Evolutionary conservation across 2,797 vertebrate genomes (phyloP), one percentile per base, ranked within the genome.

Genomic region (Acipenser ruthenus): DNA sequence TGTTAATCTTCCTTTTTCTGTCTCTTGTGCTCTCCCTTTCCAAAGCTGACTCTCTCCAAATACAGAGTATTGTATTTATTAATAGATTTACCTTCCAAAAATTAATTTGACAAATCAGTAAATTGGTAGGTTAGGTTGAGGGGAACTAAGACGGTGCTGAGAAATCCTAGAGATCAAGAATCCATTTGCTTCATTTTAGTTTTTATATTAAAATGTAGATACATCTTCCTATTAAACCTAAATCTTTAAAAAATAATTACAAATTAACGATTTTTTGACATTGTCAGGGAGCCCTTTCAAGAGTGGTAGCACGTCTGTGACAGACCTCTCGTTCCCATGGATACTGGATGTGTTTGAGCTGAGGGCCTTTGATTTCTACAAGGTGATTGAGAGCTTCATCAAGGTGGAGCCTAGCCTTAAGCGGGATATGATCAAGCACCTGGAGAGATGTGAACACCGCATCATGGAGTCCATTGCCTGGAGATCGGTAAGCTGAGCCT

Each of bases 301-400:
- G 77, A 86, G 75, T 61, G 78, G 81, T 48, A 86, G 84, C 6
- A 74, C 82, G 13, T 71, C 84, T 18, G 93, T 92, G 77, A 94
- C 89, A 4, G 83, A 91, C 72, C 76, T 96, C 69, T 94, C 94
- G 75, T 99, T 99, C 79, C 97, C 96, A 1, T 99, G 97, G 97
- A 96, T 99, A 78, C 86, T 99, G 75, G 85, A 88, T 50, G 90
- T 96, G 52, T 93, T 99, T 84, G 79, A 83, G 75, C 89, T 98
- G 68, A 79, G 91, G 66, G 92, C 95, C 70, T 98, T 98, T 74
- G 93, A 99, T 79, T 96, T 99, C 84, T 97, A 95, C 83, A 98
- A 98, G 82, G 94, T 99, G 78, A 96, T 99, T 2, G 97, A 99
- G 86, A 99, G 96, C 79, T 99, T 99, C 80, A 98, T 99, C 80